Evolutionary conservation across 2,888 invertebrate species (phyloP).

Genomic region (Acleris laterana): DNA sequence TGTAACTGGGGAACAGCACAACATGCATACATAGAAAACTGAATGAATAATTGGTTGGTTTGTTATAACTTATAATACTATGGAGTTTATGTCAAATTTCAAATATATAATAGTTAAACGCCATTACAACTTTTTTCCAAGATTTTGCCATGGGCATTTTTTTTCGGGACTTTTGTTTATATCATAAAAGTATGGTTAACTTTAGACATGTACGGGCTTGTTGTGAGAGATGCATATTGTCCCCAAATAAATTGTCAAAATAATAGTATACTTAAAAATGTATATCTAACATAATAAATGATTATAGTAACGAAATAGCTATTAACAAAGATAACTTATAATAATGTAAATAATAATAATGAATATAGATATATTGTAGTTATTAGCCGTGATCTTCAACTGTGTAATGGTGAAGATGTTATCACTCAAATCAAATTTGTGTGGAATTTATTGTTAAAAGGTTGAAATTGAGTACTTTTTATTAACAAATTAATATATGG

Average conservation of each 20-base stretch:
- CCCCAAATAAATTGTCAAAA: neutral
- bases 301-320: slow-evolving; percentile 35
- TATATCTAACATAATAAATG: slow-evolving; percentile 27
- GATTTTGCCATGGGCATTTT: no score
- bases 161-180: no score
- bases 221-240: no score
- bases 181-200: no score
- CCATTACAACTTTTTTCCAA: no score
- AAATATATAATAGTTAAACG: no score
- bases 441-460: slow-evolving; percentile 19
- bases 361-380: slow-evolving; percentile 14
- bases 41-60: no score
- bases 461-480: slow-evolving; percentile 13
- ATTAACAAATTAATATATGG: neutral
- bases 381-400: slow-evolving; percentile 19
- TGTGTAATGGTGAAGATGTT: slow-evolving; percentile 12
- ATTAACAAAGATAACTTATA: slow-evolving; percentile 37
- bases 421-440: slow-evolving; percentile 33
- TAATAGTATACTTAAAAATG: slow-evolving; percentile 6
- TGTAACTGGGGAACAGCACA: no score
- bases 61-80: no score
- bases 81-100: no score
- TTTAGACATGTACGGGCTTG: no score
- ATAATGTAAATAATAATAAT: slow-evolving; percentile 29
- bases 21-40: no score